These are phyloP conservation scores for Vireo griseus DNA, from an alignment of 2,797 vertebrate species.

Conservation along the genomic window DNA sequence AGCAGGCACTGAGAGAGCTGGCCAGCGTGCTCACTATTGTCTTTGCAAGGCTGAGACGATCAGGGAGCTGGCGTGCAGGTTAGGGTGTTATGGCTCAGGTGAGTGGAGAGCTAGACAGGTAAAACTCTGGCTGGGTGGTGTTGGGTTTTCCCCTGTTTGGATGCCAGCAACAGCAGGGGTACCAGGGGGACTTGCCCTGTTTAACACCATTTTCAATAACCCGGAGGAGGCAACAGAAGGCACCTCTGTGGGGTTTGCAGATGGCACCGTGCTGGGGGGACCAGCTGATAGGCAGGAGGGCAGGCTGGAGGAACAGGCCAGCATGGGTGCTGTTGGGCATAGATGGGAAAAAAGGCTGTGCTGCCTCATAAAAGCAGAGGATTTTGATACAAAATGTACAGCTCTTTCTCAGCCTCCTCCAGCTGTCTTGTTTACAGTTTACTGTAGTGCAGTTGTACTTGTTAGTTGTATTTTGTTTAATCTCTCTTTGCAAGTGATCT, in stretches of 20 bases:
- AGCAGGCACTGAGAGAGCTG: background rate
- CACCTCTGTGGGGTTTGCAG: background rate
- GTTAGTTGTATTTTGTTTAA: background rate
- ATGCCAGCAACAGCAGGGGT: background rate
- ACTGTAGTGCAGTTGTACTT: background rate
- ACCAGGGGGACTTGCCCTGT: accelerated
- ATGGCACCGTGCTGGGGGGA: accelerated
- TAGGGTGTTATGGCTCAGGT: background rate
- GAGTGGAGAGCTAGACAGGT: background rate
- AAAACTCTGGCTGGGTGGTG: background rate
- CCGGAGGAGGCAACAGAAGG: background rate
- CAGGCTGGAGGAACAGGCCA: background rate
- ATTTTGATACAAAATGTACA: background rate
- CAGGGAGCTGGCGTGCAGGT: background rate
- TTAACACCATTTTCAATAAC: background rate
- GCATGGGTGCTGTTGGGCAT: background rate
- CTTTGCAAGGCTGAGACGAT: background rate
- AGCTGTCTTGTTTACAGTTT: background rate
- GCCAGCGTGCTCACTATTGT: accelerated
- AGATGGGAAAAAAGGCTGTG: background rate
- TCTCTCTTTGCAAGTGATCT: conserved; percentile 14
- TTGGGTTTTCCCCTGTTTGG: background rate
- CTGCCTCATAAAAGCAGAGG: background rate
- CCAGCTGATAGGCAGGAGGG: background rate
- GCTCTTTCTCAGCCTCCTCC: background rate